Conservation (phyloP, 2,888 invertebrate genomes). For the Imbricaverruca yamaguchii region DNA sequence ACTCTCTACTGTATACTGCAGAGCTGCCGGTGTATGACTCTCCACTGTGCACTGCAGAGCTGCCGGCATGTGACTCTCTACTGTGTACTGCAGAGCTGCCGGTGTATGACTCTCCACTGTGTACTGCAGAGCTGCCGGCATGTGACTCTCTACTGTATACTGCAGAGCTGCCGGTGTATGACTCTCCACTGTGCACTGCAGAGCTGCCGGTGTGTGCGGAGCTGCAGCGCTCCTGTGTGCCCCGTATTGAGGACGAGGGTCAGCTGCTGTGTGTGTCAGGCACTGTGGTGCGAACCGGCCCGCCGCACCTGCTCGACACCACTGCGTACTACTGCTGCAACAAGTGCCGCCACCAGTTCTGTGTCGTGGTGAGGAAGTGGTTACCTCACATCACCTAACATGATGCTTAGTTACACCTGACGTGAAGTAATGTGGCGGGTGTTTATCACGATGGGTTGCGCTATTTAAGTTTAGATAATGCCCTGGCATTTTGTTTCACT, state of each 20-base stretch:
- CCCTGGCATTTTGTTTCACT: no score
- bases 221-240: slow-evolving; percentile 55
- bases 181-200: slow-evolving; percentile 33
- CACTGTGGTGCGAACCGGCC: slow-evolving; percentile 67
- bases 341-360: slow-evolving; percentile 63
- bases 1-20: no score
- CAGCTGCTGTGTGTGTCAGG: slow-evolving; percentile 67
- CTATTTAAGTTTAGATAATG: no score
- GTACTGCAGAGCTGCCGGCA: no score
- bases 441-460: no score
- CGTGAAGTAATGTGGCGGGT: not conserved
- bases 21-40: no score
- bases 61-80: no score
- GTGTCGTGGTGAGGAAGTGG: slow-evolving; percentile 49
- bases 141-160: no score
- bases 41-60: no score
- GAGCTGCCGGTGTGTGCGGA: slow-evolving; percentile 62
- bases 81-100: no score
- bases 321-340: slow-evolving; percentile 63
- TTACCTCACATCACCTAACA: slow-evolving; percentile 8
- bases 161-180: no score
- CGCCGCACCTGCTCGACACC: slow-evolving; percentile 66
- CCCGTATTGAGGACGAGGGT: slow-evolving; percentile 61
- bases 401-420: slow-evolving; percentile 17
- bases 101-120: no score